Conservation (phyloP, 2,797 vertebrate species). For the Gambusia yucatana region DNA sequence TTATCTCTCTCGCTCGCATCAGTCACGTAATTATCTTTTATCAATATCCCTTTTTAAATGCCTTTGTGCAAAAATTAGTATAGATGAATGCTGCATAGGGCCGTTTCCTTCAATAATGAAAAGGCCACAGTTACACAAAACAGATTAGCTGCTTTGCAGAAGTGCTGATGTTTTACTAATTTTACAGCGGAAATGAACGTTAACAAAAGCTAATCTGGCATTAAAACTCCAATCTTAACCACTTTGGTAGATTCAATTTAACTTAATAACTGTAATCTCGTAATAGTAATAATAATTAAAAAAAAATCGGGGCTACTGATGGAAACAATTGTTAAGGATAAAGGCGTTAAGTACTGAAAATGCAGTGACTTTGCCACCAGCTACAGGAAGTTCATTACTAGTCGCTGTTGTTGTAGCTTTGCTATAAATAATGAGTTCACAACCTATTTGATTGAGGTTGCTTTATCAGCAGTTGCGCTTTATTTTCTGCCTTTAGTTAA, state of each 20-base stretch:
- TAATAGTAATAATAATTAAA: neutral
- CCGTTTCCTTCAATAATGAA: slow-evolving; percentile 20
- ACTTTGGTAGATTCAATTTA: neutral
- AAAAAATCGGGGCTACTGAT: slow-evolving; percentile 1
- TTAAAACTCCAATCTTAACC: slow-evolving; percentile 13
- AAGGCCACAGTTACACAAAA: slow-evolving; percentile 27
- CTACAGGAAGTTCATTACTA: slow-evolving; percentile 45
- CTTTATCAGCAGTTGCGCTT: slow-evolving; percentile 58
- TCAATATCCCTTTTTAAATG: slow-evolving; percentile 27
- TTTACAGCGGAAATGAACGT: slow-evolving; percentile 26
- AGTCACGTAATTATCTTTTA: slow-evolving; percentile 47
- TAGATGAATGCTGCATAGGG: slow-evolving; percentile 23
- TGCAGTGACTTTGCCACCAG: slow-evolving; percentile 41
- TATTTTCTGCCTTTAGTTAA: slow-evolving; percentile 62
- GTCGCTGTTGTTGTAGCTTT: slow-evolving; percentile 33
- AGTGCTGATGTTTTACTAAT: slow-evolving; percentile 21
- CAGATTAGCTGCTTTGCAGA: slow-evolving; percentile 26
- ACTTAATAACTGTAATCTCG: slow-evolving; percentile 10
- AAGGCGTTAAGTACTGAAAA: slow-evolving; percentile 34
- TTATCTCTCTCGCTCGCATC: slow-evolving; percentile 44
- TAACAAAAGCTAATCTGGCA: slow-evolving; percentile 34
- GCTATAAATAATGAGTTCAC: slow-evolving; percentile 59
- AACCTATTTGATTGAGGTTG: slow-evolving; percentile 49
- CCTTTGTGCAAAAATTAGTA: slow-evolving; percentile 36
- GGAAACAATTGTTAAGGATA: slow-evolving; percentile 19